Evolutionary conservation across 2,888 invertebrate genomes (phyloP).

Genomic region (Pseudeuparius sepicola): DNA sequence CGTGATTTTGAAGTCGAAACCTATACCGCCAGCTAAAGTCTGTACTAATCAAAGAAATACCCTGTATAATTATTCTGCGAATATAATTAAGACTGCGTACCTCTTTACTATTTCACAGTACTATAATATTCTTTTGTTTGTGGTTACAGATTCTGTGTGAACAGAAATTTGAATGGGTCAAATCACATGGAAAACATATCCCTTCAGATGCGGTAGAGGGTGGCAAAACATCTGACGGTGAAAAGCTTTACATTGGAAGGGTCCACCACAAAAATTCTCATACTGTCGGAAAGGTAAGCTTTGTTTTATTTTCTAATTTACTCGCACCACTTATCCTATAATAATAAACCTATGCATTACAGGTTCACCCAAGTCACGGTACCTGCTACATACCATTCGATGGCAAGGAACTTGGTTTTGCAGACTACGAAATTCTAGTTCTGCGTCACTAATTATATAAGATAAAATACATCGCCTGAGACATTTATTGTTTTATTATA

Average conservation of each 20-base stretch:
- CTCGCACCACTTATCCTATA: too few species aligned
- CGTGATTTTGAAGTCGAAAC: too few species aligned
- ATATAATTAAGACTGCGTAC: too few species aligned
- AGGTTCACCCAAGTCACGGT: conserved; percentile 23
- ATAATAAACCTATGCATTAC: too few species aligned
- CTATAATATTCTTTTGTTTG: too few species aligned
- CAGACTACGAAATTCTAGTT: conserved; percentile 22
- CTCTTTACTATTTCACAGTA: too few species aligned
- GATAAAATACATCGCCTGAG: too few species aligned
- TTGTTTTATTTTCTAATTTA: too few species aligned
- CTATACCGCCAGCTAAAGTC: too few species aligned
- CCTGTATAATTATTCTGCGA: too few species aligned
- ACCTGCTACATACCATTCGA: conserved; percentile 23
- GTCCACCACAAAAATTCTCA: conserved; percentile 45
- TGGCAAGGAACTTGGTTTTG: conserved; percentile 20
- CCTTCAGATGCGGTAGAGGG: conserved; percentile 46
- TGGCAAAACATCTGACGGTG: conserved; percentile 44
- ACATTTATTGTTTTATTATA: too few species aligned
- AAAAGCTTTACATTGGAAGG: conserved; percentile 46
- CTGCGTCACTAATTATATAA: conserved; percentile 15
- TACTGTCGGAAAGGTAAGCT: conserved; percentile 46
- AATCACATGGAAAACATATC: conserved; percentile 37
- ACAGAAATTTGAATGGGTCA: conserved; percentile 44
- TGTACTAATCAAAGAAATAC: too few species aligned
- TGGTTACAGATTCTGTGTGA: conserved; percentile 45